Evolutionary conservation across 2,888 invertebrate species (phyloP), one percentile per base, ranked within the genome.

Genomic region (Neoaliturus tenellus): DNA sequence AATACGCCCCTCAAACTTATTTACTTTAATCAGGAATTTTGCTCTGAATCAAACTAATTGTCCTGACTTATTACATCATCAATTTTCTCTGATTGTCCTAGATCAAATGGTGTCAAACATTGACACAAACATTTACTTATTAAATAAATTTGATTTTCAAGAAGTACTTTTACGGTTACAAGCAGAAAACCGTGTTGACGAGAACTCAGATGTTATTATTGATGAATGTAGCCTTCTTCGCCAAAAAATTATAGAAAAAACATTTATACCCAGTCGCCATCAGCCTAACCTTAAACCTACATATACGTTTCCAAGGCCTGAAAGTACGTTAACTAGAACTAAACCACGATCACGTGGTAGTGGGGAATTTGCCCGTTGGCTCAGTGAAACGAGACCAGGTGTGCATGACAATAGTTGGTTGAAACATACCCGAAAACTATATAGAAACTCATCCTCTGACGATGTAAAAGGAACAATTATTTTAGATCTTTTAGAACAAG

Each of bases 351-450:
- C 84, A 17, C 83, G 83, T 31, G 75, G 75, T 17, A 58, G n/a
- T 44, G 83, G 83, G 14, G 84, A 84, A 35, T 44, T 84, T 5
- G 25, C 48, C 25, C 71, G 75, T 28, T 84, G 81, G 41, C 33
- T 84, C 5, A 81, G 81, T 39, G 84, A 84, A 23, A 84, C 84
- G 17, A 84, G 62, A 48, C 41, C 58, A 14, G 73, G 84, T 17
- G 44, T 84, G 17, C 84, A 84, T 75, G 84, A 84, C 48, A n/a
- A 73, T 39, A 75, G 71, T 39, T 84, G 84, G 84, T 35, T 84
- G n/a, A 84, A 84, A 33, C 84, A 84, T 25, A 81, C 73, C 6
- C 71, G 78, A 25, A 84, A 81, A 39, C 23, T 81, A 25, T 83
- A 80, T 28, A 81, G 67, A 51, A 75, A 69, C 3, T 41, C 73